These are phyloP conservation scores for Steromphala cineraria DNA, from an alignment of 2,888 invertebrate genomes.

Conservation along the genomic window DNA sequence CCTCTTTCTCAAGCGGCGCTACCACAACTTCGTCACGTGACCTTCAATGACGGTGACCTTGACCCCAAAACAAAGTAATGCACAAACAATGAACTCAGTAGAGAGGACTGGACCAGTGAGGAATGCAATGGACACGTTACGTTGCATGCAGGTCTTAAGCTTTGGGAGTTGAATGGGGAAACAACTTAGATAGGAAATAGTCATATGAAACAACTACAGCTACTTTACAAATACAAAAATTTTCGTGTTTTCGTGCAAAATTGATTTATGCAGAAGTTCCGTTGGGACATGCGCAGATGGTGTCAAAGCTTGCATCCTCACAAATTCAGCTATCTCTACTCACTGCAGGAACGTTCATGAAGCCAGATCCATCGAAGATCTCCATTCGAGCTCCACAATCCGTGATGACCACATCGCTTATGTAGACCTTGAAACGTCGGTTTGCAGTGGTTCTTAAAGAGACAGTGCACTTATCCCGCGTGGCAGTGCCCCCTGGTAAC, in stretches of 20 bases:
- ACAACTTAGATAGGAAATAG: too few species aligned
- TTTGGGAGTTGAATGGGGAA: too few species aligned
- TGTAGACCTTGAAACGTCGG: background rate
- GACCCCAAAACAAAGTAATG: background rate
- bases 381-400: slow-evolving; percentile 9
- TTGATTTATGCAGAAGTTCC: background rate
- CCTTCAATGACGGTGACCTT: background rate
- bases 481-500: background rate
- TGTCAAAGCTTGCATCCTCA: background rate
- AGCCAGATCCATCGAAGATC: background rate
- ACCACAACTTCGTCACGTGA: background rate
- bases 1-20: too few species aligned
- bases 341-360: background rate
- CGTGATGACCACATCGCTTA: background rate
- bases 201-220: too few species aligned
- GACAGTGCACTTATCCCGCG: slow-evolving; percentile 10
- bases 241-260: too few species aligned
- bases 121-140: background rate
- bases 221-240: too few species aligned
- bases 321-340: background rate
- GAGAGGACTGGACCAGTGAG: background rate
- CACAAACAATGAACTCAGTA: background rate
- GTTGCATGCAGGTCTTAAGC: too few species aligned
- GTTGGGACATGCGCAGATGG: background rate
- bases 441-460: background rate